These are phyloP conservation scores for Grammomys dolichurus DNA, from an alignment of 2,113 vertebrate genomes.

Conservation along the genomic window DNA sequence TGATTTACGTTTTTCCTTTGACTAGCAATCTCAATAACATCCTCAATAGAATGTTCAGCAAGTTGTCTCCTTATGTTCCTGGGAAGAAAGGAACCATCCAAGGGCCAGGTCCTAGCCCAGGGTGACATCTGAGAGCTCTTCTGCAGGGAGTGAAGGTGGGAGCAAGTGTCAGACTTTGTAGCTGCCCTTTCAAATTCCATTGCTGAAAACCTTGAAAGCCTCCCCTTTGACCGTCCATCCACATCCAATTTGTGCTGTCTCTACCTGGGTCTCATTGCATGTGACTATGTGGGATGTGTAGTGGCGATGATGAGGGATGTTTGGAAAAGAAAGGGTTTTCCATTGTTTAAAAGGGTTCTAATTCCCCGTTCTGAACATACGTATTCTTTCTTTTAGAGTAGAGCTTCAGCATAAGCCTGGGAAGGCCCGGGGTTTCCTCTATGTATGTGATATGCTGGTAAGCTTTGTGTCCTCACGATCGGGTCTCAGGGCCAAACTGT, in stretches of 20 bases:
- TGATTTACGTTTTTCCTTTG: neutral
- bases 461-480: neutral
- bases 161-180: neutral
- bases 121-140: neutral
- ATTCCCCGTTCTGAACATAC: neutral
- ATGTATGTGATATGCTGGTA: neutral
- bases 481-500: neutral
- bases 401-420: neutral
- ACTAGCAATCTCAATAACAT: constrained; percentile 15
- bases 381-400: neutral
- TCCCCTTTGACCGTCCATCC: neutral
- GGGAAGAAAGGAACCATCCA: neutral
- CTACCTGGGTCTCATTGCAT: neutral
- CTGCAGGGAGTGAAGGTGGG: neutral
- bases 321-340: too few relatives aligned
- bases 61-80: neutral
- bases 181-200: neutral
- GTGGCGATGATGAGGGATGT: neutral
- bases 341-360: neutral
- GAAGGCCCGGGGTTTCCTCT: neutral
- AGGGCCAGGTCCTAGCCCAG: neutral
- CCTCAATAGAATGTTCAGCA: neutral
- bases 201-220: neutral
- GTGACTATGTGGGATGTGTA: neutral
- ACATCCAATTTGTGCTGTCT: neutral